These are phyloP conservation scores for Ascidia mentula DNA, from an alignment of 23 tunicate genomes.

Conservation along the genomic window DNA sequence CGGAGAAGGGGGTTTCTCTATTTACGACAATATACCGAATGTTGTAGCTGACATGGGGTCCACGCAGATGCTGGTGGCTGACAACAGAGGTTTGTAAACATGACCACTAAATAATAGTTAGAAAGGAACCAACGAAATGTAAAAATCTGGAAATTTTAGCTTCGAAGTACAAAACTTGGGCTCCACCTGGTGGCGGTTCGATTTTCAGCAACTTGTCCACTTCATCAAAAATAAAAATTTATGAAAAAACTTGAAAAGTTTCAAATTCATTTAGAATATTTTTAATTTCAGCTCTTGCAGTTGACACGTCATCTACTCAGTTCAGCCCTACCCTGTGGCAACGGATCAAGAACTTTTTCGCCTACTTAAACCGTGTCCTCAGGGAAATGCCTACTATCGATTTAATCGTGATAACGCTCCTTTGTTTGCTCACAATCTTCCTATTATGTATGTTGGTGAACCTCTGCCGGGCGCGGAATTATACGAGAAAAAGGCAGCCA, in stretches of 20 bases:
- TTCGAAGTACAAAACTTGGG: too few species aligned
- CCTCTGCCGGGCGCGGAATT: neutral
- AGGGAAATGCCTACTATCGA: neutral
- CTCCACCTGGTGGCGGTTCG: too few species aligned
- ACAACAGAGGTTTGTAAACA: slow-evolving; percentile 1
- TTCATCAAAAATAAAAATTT: neutral
- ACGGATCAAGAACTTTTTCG: slow-evolving; percentile 13
- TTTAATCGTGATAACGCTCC: neutral
- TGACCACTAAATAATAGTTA: too few species aligned
- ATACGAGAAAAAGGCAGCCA: neutral
- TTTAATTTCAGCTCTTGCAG: slow-evolving; percentile 1
- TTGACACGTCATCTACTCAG: slow-evolving; percentile 1
- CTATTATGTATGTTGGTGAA: neutral
- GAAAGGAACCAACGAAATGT: too few species aligned
- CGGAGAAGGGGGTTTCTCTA: slow-evolving; percentile 29
- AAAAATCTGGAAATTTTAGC: too few species aligned
- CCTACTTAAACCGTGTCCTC: slow-evolving; percentile 15
- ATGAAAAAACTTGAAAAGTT: neutral
- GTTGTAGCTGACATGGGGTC: neutral
- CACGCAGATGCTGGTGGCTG: slow-evolving; percentile 15
- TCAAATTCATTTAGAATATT: neutral
- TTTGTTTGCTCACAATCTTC: neutral
- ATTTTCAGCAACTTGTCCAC: too few species aligned
- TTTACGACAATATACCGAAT: slow-evolving; percentile 6
- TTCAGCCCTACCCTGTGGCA: slow-evolving; percentile 35